phyloP scores from a whole-genome alignment of 2,888 invertebrate genomes.

The Pachydiplax longipennis region DNA sequence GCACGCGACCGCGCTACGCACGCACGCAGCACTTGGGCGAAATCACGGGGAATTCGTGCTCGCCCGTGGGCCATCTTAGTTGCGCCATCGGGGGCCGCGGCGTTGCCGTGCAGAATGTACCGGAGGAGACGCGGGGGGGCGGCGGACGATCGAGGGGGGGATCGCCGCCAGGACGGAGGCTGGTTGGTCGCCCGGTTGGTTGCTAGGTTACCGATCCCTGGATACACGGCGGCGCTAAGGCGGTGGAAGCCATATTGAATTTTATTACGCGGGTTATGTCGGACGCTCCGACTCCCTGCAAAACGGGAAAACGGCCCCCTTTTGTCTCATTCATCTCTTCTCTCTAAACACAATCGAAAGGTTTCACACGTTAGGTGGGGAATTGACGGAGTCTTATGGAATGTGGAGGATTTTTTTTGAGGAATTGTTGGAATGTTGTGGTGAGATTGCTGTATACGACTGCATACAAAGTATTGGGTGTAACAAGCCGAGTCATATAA shows the following conservation, averaged over 20 bases:
- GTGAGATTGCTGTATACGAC: too few relatives aligned
- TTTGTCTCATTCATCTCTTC: neutral
- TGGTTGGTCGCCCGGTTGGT: slow-evolving; percentile 36
- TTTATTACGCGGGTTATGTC: slow-evolving; percentile 44
- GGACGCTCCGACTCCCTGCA: neutral
- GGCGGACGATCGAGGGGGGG: neutral
- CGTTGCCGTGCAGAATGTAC: neutral
- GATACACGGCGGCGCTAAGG: slow-evolving; percentile 17
- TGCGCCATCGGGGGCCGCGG: slow-evolving; percentile 20
- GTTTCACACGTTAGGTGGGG: too few relatives aligned
- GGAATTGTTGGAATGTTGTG: too few relatives aligned
- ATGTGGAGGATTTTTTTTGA: too few relatives aligned
- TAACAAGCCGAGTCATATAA: too few relatives aligned
- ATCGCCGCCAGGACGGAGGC: slow-evolving; percentile 21
- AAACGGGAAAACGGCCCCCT: neutral
- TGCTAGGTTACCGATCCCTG: slow-evolving; percentile 39
- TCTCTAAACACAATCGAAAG: neutral
- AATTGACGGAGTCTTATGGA: too few relatives aligned
- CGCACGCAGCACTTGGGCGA: neutral
- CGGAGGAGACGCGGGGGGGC: neutral
- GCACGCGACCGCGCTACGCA: neutral
- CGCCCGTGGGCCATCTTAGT: neutral
- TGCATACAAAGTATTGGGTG: too few relatives aligned
- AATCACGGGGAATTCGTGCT: neutral
- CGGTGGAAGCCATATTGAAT: slow-evolving; percentile 36